Evolutionary conservation across 2,797 vertebrate species (phyloP), one percentile per base, ranked within the genome.

Genomic region (Clamator glandarius): DNA sequence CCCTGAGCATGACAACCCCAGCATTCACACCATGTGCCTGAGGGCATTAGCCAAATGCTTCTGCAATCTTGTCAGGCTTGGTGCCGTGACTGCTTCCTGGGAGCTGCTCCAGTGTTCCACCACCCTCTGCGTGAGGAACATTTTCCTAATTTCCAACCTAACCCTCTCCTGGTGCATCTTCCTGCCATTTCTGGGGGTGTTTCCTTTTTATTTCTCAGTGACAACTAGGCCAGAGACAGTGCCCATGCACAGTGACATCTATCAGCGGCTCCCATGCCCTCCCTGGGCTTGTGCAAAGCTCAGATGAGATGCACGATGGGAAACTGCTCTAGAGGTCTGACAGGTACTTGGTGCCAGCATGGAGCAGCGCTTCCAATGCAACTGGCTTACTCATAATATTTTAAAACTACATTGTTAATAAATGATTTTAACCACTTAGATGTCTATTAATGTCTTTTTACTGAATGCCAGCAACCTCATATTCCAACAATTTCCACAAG

Each of bases 361-460:
- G 54, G 70, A 74, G 54, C 5, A 0, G 14, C 6, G 33, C 57
- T 89, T 86, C 83, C 80, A 67, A 1, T 15, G 44, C 67, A 74
- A 16, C 50, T 7, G 4, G 57, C 80, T 92, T 54, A 74, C 83
- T 87, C 68, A 77, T 80, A 44, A 64, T 74, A 24, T 78, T 87
- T 94, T 87, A 62, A 82, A 92, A 44, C 72, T 86, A 9, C 4
- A 6, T 54, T 61, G 91, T 87, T 92, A 92, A 92, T 93, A 94
- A 95, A 90, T 90, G 0, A 91, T 94, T 96, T 93, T 80, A 92
- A 87, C 91, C 84, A 82, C 95, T 96, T 84, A 93, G 64, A 84
- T 87, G 42, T 84, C 93, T 94, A 62, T 95, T 94, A 89, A 90
- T 92, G 91, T 80, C 80, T 66, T 91, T 76, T 79, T 96, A 44